Base-by-base conservation (phyloP, 2,113 vertebrate genomes). In the Ptyas mucosa region DNA sequence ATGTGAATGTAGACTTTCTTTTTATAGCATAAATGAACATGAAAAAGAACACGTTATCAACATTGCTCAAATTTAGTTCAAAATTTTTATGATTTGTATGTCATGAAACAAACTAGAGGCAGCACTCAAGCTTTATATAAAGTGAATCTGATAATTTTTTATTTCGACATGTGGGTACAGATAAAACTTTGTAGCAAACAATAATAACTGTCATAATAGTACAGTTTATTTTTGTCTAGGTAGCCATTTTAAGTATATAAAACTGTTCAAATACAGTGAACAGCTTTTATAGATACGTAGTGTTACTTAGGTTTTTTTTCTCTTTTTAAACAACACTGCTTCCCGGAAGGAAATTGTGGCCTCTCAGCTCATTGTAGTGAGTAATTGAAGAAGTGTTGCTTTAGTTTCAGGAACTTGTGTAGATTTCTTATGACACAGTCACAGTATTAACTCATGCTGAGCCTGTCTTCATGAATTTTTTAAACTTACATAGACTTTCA, bases 301-400 rank as follows among this genome's bases (percentile, higher is more conserved):
- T 81, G 90, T 93, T 94, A 94, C 93, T 95, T 89, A 95, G 95
- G 97, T 93, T 75, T 90, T 92, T 97, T 96, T 97, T 97, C 95
- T 93, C 87, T 88, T 95, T 96, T 96, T 86, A 75, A 91, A 85
- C 75, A 92, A 93, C 87, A 94, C 96, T 87, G 81, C 96, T 99
- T 99, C 98, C 98, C 97, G 97, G 96, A 97, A 98, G 98, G 98
- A 99, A 99, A 92, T 96, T 95, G 97, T 94, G 96, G 95, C 95
- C 94, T 96, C 91, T 14, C 52, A 34, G 92, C 92, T 97, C 91
- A 97, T 97, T 97, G 95, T 97, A 94, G 87, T 91, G 93, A 95
- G 54, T 88, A 21, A 93, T 14, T 93, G 95, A 97, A 91, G 93
- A 88, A 49, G 89, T 69, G 88, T 91, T 92, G 88, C 94, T 3